phyloP scores from a whole-genome alignment of 2,113 vertebrate genomes.

The Notarius lentiginosus region DNA sequence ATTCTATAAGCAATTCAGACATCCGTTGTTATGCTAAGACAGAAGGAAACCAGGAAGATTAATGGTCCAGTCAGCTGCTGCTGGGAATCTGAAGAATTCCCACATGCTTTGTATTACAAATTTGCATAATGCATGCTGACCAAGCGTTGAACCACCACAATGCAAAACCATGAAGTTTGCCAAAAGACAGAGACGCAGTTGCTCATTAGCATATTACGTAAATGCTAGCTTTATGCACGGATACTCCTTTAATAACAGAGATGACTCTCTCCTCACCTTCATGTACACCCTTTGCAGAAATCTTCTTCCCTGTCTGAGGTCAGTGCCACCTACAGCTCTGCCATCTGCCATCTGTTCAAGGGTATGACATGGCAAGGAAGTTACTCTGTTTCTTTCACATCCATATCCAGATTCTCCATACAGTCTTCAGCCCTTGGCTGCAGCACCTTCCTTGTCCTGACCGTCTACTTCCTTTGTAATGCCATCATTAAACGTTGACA shows the following conservation, averaged over 20 bases:
- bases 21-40: neutral
- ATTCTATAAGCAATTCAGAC: neutral
- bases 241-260: neutral
- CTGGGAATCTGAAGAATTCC: neutral
- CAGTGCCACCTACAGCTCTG: slow-evolving; percentile 45
- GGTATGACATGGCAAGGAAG: neutral
- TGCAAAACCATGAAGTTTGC: slow-evolving; percentile 1
- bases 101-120: neutral
- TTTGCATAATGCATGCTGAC: slow-evolving; percentile 3
- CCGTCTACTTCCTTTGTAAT: neutral
- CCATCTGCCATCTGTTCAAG: slow-evolving; percentile 55
- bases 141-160: neutral
- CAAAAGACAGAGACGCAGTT: neutral
- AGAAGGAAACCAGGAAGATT: neutral
- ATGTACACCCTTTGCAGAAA: slow-evolving; percentile 1
- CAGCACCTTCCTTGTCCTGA: neutral
- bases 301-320: slow-evolving; percentile 44
- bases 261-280: neutral
- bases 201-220: neutral
- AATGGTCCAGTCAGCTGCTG: neutral
- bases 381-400: slow-evolving; percentile 12
- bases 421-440: neutral
- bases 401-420: slow-evolving; percentile 2
- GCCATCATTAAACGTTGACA: neutral
- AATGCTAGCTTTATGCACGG: neutral